Base-by-base conservation (phyloP, 2,113 vertebrate species). In the Microtus richardsoni region DNA sequence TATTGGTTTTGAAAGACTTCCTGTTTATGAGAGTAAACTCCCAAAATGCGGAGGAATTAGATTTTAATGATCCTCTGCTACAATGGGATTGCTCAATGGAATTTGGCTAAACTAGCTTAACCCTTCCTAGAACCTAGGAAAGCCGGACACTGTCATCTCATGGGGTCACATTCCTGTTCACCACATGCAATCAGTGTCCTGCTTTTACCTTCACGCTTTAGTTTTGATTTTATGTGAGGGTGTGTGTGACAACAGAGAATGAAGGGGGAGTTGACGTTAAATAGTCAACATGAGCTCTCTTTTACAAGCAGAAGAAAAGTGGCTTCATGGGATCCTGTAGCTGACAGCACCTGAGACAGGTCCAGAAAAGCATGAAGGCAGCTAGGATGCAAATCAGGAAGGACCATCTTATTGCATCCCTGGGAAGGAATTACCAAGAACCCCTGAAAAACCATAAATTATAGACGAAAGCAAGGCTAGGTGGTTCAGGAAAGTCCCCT, bases 1-100 rank as follows among this genome's bases (percentile, higher is more conserved):
- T 70, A 30, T 70, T 60, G 30, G 77, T 91, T 97, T 86, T 86
- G 89, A 97, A 95, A 95, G 44, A 11, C 26, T 96, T 97, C 97
- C 97, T 97, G 97, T 96, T 97, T 96, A 96, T 58, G 87, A 79
- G 94, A 93, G 78, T 87, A 73, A 83, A 87, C 47, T 93, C 93
- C 95, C 95, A 22, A 96, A 96, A 95, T 75, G 64, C 89, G 66
- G 93, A 89, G 47, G 78, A 96, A 96, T 94, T 91, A 64, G 82
- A 93, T 86, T 96, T 91, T 96, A 95, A 94, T 96, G 93, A 93
- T 74, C 90, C 79, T 93, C 86, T 64, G 13, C 86, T 62, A 74
- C 47, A 30, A 1, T 6, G 28, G 21, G 88, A 66, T 94, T 95
- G 93, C 94, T 89, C 95, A 90, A 95, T 0, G 82, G 64, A 7